Conservation (phyloP, 2,797 vertebrate species). For the Siniperca undulata region DNA sequence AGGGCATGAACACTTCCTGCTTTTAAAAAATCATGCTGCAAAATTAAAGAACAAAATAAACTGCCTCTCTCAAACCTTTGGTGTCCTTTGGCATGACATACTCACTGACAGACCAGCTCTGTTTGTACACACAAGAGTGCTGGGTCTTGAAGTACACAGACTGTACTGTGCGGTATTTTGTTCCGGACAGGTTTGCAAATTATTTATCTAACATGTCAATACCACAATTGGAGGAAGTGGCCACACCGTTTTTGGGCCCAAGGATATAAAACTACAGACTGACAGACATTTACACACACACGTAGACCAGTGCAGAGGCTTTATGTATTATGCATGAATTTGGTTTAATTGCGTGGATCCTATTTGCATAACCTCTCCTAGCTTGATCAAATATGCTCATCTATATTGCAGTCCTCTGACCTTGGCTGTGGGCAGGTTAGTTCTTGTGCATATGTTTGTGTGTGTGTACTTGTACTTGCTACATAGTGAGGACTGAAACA, state of each 20-base stretch:
- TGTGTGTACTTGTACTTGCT: background rate
- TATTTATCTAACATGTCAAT: constrained; percentile 43
- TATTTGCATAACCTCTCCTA: constrained; percentile 81
- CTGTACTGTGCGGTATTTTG: background rate
- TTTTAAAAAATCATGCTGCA: background rate
- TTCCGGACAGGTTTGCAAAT: constrained; percentile 26
- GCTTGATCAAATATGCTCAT: constrained; percentile 79
- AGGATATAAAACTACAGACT: constrained; percentile 54
- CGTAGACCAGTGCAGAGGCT: constrained; percentile 48
- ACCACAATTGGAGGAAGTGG: constrained; percentile 20
- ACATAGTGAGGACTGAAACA: too few relatives aligned
- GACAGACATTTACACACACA: constrained; percentile 38
- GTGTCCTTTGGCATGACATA: constrained; percentile 1
- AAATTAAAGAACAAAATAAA: background rate
- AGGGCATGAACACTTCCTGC: background rate
- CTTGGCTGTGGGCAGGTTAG: constrained; percentile 72
- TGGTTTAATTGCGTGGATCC: constrained; percentile 75
- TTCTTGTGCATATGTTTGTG: constrained; percentile 13
- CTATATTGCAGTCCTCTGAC: constrained; percentile 73
- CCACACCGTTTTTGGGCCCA: constrained; percentile 54
- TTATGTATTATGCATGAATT: constrained; percentile 83
- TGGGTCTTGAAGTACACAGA: background rate
- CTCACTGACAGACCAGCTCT: background rate
- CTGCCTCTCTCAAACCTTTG: background rate
- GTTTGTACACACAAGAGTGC: background rate